phyloP scores from a whole-genome alignment of 2,113 vertebrate genomes.

The Pseudorasbora parva region DNA sequence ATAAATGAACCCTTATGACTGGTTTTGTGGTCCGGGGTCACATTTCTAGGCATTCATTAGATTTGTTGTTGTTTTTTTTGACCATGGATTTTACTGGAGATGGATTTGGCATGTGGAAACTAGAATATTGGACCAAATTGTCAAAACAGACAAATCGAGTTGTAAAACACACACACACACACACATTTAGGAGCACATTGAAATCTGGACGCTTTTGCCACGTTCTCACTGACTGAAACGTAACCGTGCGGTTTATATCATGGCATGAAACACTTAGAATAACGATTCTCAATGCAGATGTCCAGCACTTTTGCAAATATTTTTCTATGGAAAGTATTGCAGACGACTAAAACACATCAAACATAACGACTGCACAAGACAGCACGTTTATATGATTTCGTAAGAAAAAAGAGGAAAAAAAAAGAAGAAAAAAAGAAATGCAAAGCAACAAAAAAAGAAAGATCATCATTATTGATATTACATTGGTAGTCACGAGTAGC shows the following conservation, averaged over 20 bases:
- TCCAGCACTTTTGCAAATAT: slow-evolving; percentile 66
- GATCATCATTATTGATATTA: slow-evolving; percentile 43
- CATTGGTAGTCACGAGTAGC: slow-evolving; percentile 55
- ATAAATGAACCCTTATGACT: no score
- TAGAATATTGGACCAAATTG: slow-evolving; percentile 46
- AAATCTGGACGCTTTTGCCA: slow-evolving; percentile 18
- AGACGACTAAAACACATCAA: slow-evolving; percentile 60
- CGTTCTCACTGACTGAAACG: slow-evolving; percentile 5
- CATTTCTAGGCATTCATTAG: not conserved
- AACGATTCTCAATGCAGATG: slow-evolving; percentile 26
- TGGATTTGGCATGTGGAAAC: slow-evolving; percentile 15
- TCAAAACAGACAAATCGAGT: slow-evolving; percentile 19
- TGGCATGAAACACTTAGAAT: slow-evolving; percentile 36
- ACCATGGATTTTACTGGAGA: not conserved
- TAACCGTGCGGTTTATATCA: slow-evolving; percentile 1
- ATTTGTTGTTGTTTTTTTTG: not conserved
- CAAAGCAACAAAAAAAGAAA: slow-evolving; percentile 5
- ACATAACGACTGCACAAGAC: slow-evolving; percentile 60
- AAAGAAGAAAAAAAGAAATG: slow-evolving; percentile 19
- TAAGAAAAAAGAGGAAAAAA: not conserved
- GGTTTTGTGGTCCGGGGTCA: no score
- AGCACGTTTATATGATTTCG: slow-evolving; percentile 34
- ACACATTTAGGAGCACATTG: slow-evolving; percentile 19
- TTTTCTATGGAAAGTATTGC: slow-evolving; percentile 65
- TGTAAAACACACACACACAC: not conserved